phyloP scores from a whole-genome alignment of 2,888 invertebrate genomes.

The Cephus rjabovi region DNA sequence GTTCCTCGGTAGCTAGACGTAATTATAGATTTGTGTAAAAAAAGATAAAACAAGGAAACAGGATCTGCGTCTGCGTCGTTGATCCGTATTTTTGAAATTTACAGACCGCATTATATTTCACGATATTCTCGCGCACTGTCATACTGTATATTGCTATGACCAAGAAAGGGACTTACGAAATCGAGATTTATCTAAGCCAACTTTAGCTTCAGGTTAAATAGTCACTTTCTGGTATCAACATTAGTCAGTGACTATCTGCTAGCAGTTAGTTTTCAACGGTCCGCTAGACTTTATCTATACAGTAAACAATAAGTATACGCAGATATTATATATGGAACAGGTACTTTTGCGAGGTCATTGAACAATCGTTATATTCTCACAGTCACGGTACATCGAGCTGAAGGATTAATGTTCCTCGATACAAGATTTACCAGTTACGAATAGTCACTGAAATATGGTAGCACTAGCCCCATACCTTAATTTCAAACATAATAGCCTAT shows the following conservation, averaged over 20 bases:
- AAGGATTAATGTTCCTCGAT: background rate
- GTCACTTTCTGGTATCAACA: background rate
- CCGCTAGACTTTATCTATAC: background rate
- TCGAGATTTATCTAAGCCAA: background rate
- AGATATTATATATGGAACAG: background rate
- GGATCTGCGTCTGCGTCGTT: background rate
- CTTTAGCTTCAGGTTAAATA: background rate
- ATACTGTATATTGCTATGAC: background rate
- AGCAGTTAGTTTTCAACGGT: background rate
- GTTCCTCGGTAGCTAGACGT: background rate
- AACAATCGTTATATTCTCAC: background rate
- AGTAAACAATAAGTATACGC: background rate
- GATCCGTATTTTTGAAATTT: background rate
- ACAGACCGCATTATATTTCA: background rate
- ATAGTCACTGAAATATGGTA: background rate
- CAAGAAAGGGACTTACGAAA: background rate
- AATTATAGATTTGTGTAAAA: background rate
- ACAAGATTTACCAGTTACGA: background rate
- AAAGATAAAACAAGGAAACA: background rate
- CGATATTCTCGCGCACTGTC: background rate
- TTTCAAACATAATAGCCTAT: background rate
- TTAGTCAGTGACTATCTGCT: background rate
- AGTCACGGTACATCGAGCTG: background rate
- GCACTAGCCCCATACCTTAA: background rate
- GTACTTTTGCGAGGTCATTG: background rate